Percentiles rank a stretch among this genome's conserved stretches.
Evolutionary conservation across 2,113 vertebrate genomes (phyloP).

Genomic region (Myocastor coypus): DNA sequence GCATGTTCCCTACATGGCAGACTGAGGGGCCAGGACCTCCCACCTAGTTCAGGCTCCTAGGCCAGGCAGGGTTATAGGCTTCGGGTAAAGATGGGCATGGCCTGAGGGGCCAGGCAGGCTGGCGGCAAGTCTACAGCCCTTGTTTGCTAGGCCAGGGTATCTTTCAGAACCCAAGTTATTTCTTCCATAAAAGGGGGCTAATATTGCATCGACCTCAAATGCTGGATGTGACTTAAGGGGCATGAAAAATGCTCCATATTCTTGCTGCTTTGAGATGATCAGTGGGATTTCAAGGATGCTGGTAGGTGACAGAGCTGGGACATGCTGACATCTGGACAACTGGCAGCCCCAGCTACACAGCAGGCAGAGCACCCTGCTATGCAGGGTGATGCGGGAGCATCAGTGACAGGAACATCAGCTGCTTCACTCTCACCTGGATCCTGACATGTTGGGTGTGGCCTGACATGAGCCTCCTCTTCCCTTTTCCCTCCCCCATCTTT

Average conservation of each 20-base stretch:
- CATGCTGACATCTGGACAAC: constrained; percentile 31
- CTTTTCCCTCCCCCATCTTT: not conserved
- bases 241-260: not conserved
- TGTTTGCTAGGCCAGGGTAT: not conserved
- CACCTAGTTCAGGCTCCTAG: not conserved
- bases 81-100: not conserved
- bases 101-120: not conserved
- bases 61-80: not conserved
- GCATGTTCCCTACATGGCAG: not conserved
- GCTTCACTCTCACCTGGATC: not conserved
- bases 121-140: not conserved
- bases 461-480: not conserved
- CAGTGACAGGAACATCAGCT: not conserved
- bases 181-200: constrained; percentile 10
- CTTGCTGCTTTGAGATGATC: not conserved
- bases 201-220: not conserved
- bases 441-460: not conserved
- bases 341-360: not conserved
- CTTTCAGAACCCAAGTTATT: not conserved
- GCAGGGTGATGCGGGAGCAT: not conserved
- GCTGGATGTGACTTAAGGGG: not conserved
- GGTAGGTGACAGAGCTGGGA: not conserved
- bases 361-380: not conserved
- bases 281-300: not conserved
- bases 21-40: not conserved